Conservation (phyloP, 2,797 vertebrate genomes). For the Microctenopoma lineatum region DNA sequence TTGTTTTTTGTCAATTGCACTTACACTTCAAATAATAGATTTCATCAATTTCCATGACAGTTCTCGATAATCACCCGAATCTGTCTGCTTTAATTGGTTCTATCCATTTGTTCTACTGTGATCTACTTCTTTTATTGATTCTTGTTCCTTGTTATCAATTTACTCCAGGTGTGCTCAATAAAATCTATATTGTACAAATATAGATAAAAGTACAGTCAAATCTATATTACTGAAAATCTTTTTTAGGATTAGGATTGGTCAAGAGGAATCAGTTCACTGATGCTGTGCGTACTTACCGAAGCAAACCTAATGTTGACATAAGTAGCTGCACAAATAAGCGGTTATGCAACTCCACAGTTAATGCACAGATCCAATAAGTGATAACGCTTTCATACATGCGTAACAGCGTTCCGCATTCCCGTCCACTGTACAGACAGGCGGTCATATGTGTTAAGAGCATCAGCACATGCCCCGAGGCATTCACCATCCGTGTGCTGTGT, state of each 20-base stretch:
- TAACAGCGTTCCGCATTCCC: conserved; percentile 19
- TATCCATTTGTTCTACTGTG: not conserved
- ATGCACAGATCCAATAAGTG: conserved; percentile 40
- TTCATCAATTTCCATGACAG: conserved; percentile 22
- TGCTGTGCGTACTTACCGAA: conserved; percentile 2
- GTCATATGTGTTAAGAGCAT: conserved; percentile 48
- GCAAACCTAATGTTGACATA: conserved; percentile 24
- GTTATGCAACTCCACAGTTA: conserved; percentile 22
- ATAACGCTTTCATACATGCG: conserved; percentile 33
- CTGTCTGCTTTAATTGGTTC: not conserved
- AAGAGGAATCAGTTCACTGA: not conserved
- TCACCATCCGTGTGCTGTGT: conserved; percentile 46
- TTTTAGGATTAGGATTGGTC: not conserved
- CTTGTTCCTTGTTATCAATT: not conserved
- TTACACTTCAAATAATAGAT: conserved; percentile 16
- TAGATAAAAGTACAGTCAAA: no score
- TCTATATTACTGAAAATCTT: not conserved
- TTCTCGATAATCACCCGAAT: not conserved
- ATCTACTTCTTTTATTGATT: not conserved
- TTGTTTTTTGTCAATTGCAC: conserved; percentile 2
- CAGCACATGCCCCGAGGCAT: conserved; percentile 36
- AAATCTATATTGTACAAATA: not conserved
- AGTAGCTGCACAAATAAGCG: conserved; percentile 12
- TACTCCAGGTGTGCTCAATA: not conserved
- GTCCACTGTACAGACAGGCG: conserved; percentile 22